Evolutionary conservation across 2,113 vertebrate species (phyloP).

Genomic region (Corythaixoides concolor): DNA sequence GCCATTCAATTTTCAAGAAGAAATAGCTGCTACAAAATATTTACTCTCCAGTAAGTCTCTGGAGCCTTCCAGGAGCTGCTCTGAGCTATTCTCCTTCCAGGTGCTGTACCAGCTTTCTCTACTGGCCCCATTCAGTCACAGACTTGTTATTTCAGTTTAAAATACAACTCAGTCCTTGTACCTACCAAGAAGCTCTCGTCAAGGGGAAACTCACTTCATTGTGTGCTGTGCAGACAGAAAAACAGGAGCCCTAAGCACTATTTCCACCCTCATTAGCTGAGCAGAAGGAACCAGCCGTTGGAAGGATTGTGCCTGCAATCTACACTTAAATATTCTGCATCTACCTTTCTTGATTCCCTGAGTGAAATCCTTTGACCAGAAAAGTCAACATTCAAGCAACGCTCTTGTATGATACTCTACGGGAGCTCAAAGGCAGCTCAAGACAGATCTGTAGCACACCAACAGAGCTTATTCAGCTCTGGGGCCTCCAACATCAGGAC

Average conservation of each 20-base stretch:
- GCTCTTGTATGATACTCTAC: neutral
- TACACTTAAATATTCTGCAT: neutral
- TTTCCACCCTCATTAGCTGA: neutral
- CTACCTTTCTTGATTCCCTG: no score
- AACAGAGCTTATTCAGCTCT: neutral
- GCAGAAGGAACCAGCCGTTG: neutral
- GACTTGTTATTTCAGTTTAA: neutral
- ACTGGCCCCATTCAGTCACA: neutral
- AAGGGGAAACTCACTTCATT: neutral
- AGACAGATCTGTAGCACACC: neutral
- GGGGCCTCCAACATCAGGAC: no score
- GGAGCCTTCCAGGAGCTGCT: neutral
- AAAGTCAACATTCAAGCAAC: neutral
- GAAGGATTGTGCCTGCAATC: neutral
- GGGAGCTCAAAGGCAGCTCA: neutral
- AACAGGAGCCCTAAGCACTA: neutral
- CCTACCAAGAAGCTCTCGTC: neutral
- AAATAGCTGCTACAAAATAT: neutral
- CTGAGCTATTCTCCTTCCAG: neutral
- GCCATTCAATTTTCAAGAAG: neutral
- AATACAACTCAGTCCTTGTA: neutral
- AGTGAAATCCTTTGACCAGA: neutral
- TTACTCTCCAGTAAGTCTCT: neutral
- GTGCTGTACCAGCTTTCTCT: neutral
- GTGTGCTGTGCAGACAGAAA: neutral